These are phyloP conservation scores for Masticophis lateralis DNA, from an alignment of 2,797 vertebrate species.

Conservation along the genomic window DNA sequence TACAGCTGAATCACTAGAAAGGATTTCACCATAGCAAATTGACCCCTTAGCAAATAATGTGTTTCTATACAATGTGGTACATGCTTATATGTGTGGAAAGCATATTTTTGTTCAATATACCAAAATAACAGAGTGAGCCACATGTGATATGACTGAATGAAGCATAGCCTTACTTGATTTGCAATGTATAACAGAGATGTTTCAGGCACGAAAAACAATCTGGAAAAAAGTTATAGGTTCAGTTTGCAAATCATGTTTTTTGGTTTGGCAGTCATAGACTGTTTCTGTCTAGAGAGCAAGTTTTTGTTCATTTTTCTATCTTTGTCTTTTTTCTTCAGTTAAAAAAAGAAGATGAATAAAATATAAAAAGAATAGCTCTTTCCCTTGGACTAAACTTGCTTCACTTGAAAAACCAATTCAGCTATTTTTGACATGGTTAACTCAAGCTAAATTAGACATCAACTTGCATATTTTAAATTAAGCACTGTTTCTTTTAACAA, in stretches of 20 bases:
- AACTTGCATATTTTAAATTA: slow-evolving; percentile 50
- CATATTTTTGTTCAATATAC: slow-evolving; percentile 31
- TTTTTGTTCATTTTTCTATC: not conserved
- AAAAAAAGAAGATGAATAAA: slow-evolving; percentile 3
- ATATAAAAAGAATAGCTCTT: slow-evolving; percentile 36
- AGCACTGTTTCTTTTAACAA: slow-evolving; percentile 21
- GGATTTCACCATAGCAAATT: not conserved
- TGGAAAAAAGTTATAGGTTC: not conserved
- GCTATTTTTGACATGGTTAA: slow-evolving; percentile 30
- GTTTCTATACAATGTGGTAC: not conserved
- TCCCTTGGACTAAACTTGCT: slow-evolving; percentile 34
- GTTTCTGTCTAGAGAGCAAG: slow-evolving; percentile 28
- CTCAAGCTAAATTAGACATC: slow-evolving; percentile 30
- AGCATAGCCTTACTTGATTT: slow-evolving; percentile 23
- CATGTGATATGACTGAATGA: not conserved
- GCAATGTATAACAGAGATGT: slow-evolving; percentile 39
- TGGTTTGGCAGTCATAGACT: not conserved
- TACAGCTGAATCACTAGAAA: not conserved
- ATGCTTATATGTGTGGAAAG: not conserved
- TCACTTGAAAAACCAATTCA: slow-evolving; percentile 39
- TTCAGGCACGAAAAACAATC: slow-evolving; percentile 31
- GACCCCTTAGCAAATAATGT: not conserved
- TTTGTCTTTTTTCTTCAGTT: not conserved
- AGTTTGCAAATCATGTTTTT: slow-evolving; percentile 17
- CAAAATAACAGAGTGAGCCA: not conserved